Evolutionary conservation across 2,797 vertebrate species (phyloP), one percentile per base, ranked within the genome.

Genomic region (Neosalanx taihuensis): DNA sequence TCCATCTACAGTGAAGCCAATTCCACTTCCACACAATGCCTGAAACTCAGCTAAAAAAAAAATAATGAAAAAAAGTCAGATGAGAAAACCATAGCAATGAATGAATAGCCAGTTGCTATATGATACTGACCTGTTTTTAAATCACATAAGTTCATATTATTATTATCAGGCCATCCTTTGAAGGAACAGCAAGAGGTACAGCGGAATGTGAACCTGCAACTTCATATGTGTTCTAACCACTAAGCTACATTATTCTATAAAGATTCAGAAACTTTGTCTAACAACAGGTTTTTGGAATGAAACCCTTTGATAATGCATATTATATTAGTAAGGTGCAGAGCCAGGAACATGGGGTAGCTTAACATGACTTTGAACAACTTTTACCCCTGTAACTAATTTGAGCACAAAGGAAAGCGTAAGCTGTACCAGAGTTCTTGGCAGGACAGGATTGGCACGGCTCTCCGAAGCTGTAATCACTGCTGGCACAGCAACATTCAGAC

Each of bases 401-500:
- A 10, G 37, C 37, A 41, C 7, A 41, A 41, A 10, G 12, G 10
- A 12, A 12, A 18, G 33, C n/a, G 33, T 71, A 29, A 53, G 15
- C 37, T 23, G 23, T 78, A 92, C 92, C 92, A 69, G 92, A 93
- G 69, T 89, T 89, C 74, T 84, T 84, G 37, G 84, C 78, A 59
- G 93, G 92, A 56, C 92, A 93, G 2, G 91, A 89, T 4, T 87
- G 82, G 72, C 92, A 93, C 0, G 91, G 92, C 64, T 92, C 90
- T 69, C 93, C 92, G 74, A 94, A 94, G 10, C 88, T 89, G 72
- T 93, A 91, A 71, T 91, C 89, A 64, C 91, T 72, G 79, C 83
- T 92, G 67, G 91, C 91, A 79, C 93, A 94, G 82, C 93, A 94
- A 79, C 93, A 94, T 56, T 91, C 89, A 18, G 93, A 94, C 76